phyloP scores from a whole-genome alignment of 1,140 invertebrate genomes.

The Cherax destructor region DNA sequence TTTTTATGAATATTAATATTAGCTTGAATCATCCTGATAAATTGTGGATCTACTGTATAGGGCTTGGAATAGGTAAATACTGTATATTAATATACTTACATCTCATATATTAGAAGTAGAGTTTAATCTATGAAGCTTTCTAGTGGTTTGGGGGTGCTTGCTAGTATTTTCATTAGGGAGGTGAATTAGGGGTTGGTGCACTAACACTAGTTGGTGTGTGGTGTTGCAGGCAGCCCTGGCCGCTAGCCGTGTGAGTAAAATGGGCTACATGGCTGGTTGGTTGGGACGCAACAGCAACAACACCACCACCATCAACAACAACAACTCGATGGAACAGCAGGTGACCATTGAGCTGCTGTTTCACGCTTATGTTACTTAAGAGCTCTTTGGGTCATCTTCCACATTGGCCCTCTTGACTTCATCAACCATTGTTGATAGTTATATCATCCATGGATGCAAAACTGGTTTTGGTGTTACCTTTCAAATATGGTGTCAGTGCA shows the following conservation, averaged over 20 bases:
- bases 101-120: neutral
- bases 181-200: slow-evolving; percentile 23
- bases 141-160: slow-evolving; percentile 49
- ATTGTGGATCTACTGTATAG: neutral
- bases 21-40: neutral
- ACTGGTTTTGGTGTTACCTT: neutral
- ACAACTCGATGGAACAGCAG: slow-evolving; percentile 59
- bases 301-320: slow-evolving; percentile 52
- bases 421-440: neutral
- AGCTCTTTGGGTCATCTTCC: slow-evolving; percentile 8
- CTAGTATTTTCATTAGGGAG: slow-evolving; percentile 25
- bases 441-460: neutral
- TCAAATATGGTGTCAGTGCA: slow-evolving; percentile 6
- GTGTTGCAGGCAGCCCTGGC: slow-evolving; percentile 69
- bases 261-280: slow-evolving; percentile 69
- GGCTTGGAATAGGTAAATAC: neutral
- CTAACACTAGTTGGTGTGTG: slow-evolving; percentile 65
- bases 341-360: slow-evolving; percentile 46
- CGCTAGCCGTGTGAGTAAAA: slow-evolving; percentile 68
- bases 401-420: neutral
- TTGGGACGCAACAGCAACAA: slow-evolving; percentile 66
- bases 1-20: slow-evolving; percentile 8
- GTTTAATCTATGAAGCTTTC: slow-evolving; percentile 5
- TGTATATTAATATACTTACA: neutral
- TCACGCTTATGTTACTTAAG: slow-evolving; percentile 14